Evolutionary conservation across 2,113 vertebrate genomes (phyloP).

Genomic region (Neodon shergylaensis): DNA sequence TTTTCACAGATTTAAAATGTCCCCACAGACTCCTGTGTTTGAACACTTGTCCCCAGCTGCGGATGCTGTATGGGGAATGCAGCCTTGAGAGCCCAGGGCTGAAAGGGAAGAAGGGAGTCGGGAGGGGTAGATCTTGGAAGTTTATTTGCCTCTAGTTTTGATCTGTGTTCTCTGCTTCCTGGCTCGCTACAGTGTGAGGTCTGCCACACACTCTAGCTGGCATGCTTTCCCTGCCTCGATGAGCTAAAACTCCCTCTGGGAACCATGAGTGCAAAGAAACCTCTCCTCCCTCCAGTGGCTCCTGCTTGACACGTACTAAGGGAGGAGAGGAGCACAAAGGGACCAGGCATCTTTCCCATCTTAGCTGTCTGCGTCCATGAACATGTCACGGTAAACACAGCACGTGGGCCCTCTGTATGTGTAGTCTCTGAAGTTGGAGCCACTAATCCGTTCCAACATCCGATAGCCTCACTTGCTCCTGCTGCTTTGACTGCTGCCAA

Average conservation of each 20-base stretch:
- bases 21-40: background rate
- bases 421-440: background rate
- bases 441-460: accelerated
- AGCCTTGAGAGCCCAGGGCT: background rate
- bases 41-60: background rate
- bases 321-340: background rate
- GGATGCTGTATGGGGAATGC: background rate
- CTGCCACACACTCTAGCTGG: too few species aligned
- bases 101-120: background rate
- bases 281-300: background rate
- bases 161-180: background rate
- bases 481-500: accelerated
- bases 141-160: background rate
- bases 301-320: too few species aligned
- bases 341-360: too few species aligned
- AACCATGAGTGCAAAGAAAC: background rate
- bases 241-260: background rate
- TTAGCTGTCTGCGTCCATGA: background rate
- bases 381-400: background rate
- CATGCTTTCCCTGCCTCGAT: background rate
- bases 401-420: background rate
- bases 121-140: background rate
- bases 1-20: background rate
- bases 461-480: background rate
- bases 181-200: background rate